These are phyloP conservation scores for Ashinkailepas kermadecensis DNA, from an alignment of 2,888 invertebrate species.

Conservation along the genomic window DNA sequence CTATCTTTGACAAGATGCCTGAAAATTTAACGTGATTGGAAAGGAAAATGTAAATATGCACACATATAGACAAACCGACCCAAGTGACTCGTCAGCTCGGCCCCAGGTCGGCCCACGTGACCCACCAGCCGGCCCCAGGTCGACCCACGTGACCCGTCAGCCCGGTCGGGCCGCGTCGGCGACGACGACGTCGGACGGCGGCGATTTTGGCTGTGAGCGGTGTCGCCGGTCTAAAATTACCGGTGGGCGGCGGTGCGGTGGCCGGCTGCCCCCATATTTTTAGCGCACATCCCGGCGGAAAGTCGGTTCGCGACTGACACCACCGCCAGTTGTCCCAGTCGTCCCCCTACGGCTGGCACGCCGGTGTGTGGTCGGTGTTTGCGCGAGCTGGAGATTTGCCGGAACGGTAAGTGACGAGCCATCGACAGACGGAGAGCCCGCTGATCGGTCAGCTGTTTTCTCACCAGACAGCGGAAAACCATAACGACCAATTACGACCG, in stretches of 20 bases:
- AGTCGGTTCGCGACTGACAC: neutral
- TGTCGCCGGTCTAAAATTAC: conserved; percentile 10
- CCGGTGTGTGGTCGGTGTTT: neutral
- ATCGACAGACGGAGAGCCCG: neutral
- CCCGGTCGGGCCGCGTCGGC: neutral
- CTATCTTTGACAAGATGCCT: too few species aligned
- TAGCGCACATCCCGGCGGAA: neutral
- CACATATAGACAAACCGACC: neutral
- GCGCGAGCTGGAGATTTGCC: neutral
- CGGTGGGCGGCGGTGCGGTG: neutral
- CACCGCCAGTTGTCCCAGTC: neutral
- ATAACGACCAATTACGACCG: too few species aligned
- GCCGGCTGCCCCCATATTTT: conserved; percentile 9
- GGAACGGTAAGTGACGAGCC: neutral
- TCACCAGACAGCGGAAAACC: too few species aligned
- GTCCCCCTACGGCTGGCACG: neutral
- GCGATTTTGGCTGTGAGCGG: conserved; percentile 11
- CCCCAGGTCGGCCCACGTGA: neutral
- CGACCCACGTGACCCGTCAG: neutral
- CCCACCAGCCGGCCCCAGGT: neutral
- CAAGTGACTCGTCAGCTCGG: too few species aligned
- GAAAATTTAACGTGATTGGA: too few species aligned
- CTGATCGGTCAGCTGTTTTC: neutral
- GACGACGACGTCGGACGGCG: neutral
- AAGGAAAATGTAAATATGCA: neutral